A percentile compares a stretch with the other conserved stretches of the same genome.
phyloP scores from a whole-genome alignment of 2,797 vertebrate species.

The Rhinogobio ventralis region DNA sequence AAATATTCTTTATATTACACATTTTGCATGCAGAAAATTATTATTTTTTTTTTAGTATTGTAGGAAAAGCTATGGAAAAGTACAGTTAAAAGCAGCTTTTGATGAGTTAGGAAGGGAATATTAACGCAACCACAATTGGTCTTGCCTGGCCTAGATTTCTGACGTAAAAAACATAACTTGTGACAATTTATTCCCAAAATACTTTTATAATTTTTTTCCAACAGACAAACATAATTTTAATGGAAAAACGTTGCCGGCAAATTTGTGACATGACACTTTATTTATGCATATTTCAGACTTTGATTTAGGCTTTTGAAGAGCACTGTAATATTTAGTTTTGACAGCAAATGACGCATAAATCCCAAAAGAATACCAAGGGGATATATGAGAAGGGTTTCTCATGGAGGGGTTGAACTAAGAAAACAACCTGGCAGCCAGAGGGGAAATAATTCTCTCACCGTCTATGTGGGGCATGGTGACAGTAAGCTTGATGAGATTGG shows the following conservation, averaged over 20 bases:
- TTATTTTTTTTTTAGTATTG: constrained; percentile 29
- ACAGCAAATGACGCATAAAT: constrained; percentile 35
- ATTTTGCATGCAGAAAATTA: constrained; percentile 21
- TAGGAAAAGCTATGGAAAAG: constrained; percentile 19
- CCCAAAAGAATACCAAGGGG: constrained; percentile 26
- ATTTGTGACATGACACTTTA: constrained; percentile 23
- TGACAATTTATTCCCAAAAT: background rate
- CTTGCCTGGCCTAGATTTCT: constrained; percentile 26
- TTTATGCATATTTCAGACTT: constrained; percentile 39
- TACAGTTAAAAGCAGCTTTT: constrained; percentile 31
- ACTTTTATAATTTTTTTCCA: constrained; percentile 15
- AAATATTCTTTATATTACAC: constrained; percentile 7
- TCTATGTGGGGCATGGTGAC: constrained; percentile 96
- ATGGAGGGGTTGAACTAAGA: background rate
- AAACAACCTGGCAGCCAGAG: constrained; percentile 34
- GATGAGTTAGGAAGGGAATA: constrained; percentile 35
- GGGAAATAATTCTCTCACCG: constrained; percentile 76
- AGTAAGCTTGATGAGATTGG: constrained; percentile 91
- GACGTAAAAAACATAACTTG: constrained; percentile 10
- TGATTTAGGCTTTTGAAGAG: constrained; percentile 4
- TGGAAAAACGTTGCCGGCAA: constrained; percentile 11
- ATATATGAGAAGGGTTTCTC: constrained; percentile 11
- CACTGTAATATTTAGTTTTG: constrained; percentile 34
- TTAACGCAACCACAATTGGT: constrained; percentile 43
- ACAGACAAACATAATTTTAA: constrained; percentile 15